A percentile compares a stretch with the other conserved stretches of the same genome.
phyloP scores from a whole-genome alignment of 64 coral and sea anemone species.

The Montipora sp. region DNA sequence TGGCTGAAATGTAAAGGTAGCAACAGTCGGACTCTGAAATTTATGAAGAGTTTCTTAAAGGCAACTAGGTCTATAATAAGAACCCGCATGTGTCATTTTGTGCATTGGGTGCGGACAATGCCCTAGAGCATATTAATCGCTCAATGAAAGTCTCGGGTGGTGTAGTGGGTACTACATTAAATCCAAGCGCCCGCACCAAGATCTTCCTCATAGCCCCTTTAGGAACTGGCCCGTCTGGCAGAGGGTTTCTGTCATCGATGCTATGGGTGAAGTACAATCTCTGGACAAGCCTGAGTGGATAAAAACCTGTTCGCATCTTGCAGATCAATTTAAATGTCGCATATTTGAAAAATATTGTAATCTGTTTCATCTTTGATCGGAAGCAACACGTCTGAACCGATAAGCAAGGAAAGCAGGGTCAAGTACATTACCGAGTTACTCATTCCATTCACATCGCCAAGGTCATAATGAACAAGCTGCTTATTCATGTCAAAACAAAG shows the following conservation, averaged over 20 bases:
- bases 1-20: background rate
- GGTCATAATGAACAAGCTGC: constrained; percentile 15
- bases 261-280: no score
- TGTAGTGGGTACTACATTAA: background rate
- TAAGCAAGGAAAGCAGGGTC: background rate
- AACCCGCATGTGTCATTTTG: background rate
- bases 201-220: constrained; percentile 34
- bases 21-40: background rate
- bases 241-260: no score
- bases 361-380: background rate
- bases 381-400: background rate
- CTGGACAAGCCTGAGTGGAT: no score
- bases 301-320: no score
- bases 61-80: background rate
- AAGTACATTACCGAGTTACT: background rate
- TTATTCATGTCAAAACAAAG: background rate
- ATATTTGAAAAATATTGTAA: background rate
- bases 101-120: background rate
- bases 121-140: background rate
- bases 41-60: background rate
- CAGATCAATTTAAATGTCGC: no score
- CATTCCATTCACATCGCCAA: constrained; percentile 19
- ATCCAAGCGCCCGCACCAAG: no score
- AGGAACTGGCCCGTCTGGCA: background rate
- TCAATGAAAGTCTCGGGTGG: background rate